Evolutionary conservation across 2,113 vertebrate species (phyloP), one percentile per base, ranked within the genome.

Genomic region (Sorex fumeus): DNA sequence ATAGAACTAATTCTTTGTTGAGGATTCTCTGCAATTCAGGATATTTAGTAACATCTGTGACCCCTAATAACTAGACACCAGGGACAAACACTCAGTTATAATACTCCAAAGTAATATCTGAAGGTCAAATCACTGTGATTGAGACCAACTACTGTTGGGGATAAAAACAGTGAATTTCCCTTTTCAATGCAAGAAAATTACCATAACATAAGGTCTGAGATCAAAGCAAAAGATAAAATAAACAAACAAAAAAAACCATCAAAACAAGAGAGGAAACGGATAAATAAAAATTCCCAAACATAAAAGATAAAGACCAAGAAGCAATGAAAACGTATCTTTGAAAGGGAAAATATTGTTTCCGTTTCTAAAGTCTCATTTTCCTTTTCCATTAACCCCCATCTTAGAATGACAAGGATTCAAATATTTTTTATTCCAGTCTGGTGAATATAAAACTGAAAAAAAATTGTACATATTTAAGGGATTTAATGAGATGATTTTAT

Each of bases 151-250:
- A 50, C 47, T 50, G 19, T 67, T 92, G 57, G 21, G 32, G 50
- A 79, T 15, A 88, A 71, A 10, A 21, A 80, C 3, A 67, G 28
- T 62, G 21, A 72, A 43, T 80, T 80, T n/a, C 77, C 21, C 7
- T 8, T 62, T 45, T 84, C 18, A 18, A 40, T 32, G 57, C 16
- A 88, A 66, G n/a, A 67, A 50, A 43, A 64, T 47, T 25, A 57
- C n/a, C 13, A 53, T n/a, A 60, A 84, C 45, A 47, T 10, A 57
- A 88, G 23, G 4, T 36, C 72, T 70, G 32, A 91, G 67, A 16
- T 92, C 64, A 79, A 60, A 92, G 70, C 36, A 85, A 67, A 90
- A 77, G 16, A 74, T 40, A 40, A 40, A 40, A 40, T 40, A 50
- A 13, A 50, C 47, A 50, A 50, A 47, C 11, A 11, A 47, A 84